Evolutionary conservation across 2,113 vertebrate genomes (phyloP), one percentile per base, ranked within the genome.

Genomic region (Cyanoramphus novaezelandiae): DNA sequence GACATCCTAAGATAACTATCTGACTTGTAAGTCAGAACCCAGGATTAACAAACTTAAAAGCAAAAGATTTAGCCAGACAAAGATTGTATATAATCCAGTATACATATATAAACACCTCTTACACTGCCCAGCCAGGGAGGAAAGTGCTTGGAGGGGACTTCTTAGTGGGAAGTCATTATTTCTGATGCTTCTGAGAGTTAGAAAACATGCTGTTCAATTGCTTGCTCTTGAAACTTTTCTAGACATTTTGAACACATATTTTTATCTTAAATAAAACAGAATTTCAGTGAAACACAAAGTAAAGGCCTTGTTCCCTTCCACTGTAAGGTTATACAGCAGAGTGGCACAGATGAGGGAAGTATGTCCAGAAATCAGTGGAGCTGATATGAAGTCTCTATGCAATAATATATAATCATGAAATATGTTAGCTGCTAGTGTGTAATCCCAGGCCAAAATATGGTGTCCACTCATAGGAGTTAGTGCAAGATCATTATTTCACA

Each of bases 1-100:
- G 95, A 91, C 47, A 28, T 89, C 70, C 81, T 62, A 71, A 97
- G 93, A 97, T 95, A 87, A 87, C 67, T 91, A 97, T 96, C 55
- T 96, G 81, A 41, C 77, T 95, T 69, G 70, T 95, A 93, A 95
- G 81, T 95, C 93, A 95, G 76, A 96, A 84, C 52, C 52, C 74
- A 82, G 91, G 93, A 92, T 97, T 96, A 97, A 60, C 89, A 95
- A 93, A 93, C 86, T 93, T 92, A 41, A 96, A 96, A 95, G 95
- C 91, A 83, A 94, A 91, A 84, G 83, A 23, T 19, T 92, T 85
- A 91, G 77, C 65, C 89, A 92, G 88, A 90, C 82, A 57, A 91
- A 92, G 91, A 71, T 21, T 95, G 89, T 95, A 11, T 95, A 87
- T 95, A 93, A 97, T 91, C 77, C 83, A 64, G 21, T 59, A n/a